phyloP scores from a whole-genome alignment of 2,113 vertebrate species.

The Myrmecobius fasciatus region DNA sequence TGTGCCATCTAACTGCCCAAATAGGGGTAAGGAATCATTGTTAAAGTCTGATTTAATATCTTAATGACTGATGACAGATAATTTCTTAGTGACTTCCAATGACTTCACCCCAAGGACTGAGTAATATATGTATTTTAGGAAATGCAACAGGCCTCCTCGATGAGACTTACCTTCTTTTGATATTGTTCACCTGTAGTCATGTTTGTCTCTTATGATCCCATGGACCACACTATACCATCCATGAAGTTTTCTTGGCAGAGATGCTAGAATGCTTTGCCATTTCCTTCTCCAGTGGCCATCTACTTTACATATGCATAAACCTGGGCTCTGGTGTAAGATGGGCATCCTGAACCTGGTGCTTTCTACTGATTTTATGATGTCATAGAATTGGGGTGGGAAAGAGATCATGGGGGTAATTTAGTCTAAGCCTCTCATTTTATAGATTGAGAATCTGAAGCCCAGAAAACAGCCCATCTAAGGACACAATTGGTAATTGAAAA shows the following conservation, averaged over 20 bases:
- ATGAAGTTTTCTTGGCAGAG: not conserved
- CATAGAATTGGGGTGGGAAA: not conserved
- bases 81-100: conserved; percentile 2
- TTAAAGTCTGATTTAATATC: not conserved
- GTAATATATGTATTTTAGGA: conserved; percentile 16
- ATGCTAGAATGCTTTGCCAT: not conserved
- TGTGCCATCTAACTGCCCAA: not conserved
- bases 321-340: not conserved
- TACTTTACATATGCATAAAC: not conserved
- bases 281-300: not conserved
- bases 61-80: not conserved
- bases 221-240: not conserved
- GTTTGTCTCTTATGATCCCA: not conserved
- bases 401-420: not conserved
- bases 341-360: not conserved
- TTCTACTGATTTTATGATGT: conserved; percentile 1
- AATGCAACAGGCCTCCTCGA: not conserved
- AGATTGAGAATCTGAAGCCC: not conserved
- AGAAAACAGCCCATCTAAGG: not conserved
- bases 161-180: not conserved
- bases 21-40: not conserved
- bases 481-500: not conserved
- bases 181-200: not conserved
- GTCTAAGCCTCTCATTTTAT: not conserved
- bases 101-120: not conserved